phyloP scores from a whole-genome alignment of 2,113 vertebrate genomes.

The Redunca redunca region DNA sequence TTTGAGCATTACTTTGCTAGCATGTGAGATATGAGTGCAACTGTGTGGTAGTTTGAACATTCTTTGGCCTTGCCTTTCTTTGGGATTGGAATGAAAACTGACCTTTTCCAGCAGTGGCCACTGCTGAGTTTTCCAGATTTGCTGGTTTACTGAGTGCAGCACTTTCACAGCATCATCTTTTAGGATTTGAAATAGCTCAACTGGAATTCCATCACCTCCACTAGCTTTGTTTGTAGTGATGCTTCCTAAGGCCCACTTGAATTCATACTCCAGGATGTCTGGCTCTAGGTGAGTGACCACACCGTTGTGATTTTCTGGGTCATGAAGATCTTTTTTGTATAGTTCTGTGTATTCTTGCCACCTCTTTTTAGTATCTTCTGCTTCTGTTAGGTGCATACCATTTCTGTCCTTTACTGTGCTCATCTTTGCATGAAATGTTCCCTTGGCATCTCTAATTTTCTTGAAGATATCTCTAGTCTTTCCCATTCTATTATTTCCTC shows the following conservation, averaged over 20 bases:
- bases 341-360: not conserved
- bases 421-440: not conserved
- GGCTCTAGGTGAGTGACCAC: not conserved
- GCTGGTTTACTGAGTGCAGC: not conserved
- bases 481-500: not conserved
- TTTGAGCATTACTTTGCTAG: not conserved
- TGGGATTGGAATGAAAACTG: not conserved
- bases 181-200: not conserved
- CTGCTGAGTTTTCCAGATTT: not conserved
- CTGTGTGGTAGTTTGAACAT: not conserved
- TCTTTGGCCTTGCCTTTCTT: not conserved
- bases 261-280: not conserved
- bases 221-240: not conserved
- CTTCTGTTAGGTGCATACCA: not conserved
- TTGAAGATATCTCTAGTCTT: not conserved
- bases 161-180: not conserved
- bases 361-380: not conserved
- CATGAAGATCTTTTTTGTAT: not conserved
- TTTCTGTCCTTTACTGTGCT: not conserved
- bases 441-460: not conserved
- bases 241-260: not conserved
- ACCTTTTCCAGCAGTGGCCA: not conserved
- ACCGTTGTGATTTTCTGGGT: not conserved
- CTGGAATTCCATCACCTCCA: not conserved
- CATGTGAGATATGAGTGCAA: not conserved